Base-by-base conservation (phyloP, 1,140 invertebrate species). In the Copidosoma floridanum region DNA sequence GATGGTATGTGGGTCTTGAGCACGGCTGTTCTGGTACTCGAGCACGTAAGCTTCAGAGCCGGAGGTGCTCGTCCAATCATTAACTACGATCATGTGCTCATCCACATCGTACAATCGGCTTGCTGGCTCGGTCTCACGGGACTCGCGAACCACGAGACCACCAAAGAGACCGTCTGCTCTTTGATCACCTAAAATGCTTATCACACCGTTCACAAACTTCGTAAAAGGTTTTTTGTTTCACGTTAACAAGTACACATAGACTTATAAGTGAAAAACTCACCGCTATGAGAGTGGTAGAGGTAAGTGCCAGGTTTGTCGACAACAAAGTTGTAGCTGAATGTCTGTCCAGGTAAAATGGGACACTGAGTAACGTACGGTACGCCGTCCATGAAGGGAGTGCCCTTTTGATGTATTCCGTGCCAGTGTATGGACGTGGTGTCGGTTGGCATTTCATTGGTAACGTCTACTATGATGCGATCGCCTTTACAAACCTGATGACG, bases 241-340 rank as follows among this genome's bases (percentile, higher is more conserved):
- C n/a, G n/a, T n/a, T n/a, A n/a, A n/a, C n/a, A n/a, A n/a, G n/a
- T n/a, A n/a, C n/a, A n/a, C n/a, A n/a, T n/a, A n/a, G n/a, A n/a
- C n/a, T n/a, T n/a, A n/a, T n/a, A n/a, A n/a, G n/a, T n/a, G n/a
- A 32, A 12, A 32, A 8, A 32, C 29, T 64, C 67, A 84, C 84
- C 84, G 35, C 83, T 79, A 65, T 89, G 87, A 16, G 85, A 85
- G 71, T 89, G 86, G 82, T 84, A 89, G 65, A 85, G 88, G 71
- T 87, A 84, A 1, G 86, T 88, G 18, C 87, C 86, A 35, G 72
- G 54, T 24, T 72, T 79, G 18, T 69, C 70, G 3, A 79, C 82
- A 6, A 57, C 29, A 27, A 71, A 85, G 51, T 74, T 65, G 57
- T 85, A 85, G n/a, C 77, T 77, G 57, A 86, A 87, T 7, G 75